Evolutionary conservation across 1,140 invertebrate species (phyloP).

Genomic region (Meloidogyne floridensis): DNA sequence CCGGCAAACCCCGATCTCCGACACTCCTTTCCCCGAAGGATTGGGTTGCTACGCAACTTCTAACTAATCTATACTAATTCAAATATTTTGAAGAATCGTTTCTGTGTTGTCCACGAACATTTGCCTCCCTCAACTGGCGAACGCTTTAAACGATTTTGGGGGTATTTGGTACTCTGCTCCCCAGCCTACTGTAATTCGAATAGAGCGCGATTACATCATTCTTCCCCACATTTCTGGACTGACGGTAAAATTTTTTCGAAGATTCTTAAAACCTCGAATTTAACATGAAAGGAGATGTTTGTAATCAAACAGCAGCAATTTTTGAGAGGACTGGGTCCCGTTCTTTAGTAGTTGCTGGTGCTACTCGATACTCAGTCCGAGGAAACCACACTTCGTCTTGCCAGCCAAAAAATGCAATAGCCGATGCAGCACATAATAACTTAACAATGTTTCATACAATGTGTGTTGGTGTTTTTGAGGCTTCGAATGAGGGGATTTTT

Average conservation of each 20-base stretch:
- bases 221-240: conserved; percentile 49
- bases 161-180: conserved; percentile 38
- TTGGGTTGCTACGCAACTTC: no score
- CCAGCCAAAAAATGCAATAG: conserved; percentile 35
- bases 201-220: conserved; percentile 38
- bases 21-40: no score
- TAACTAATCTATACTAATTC: background rate
- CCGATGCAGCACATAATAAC: conserved; percentile 52
- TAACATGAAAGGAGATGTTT: conserved; percentile 34
- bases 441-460: conserved; percentile 50
- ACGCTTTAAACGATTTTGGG: conserved; percentile 47
- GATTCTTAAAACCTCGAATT: background rate
- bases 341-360: conserved; percentile 45
- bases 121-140: conserved; percentile 6
- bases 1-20: no score
- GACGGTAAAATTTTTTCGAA: conserved; percentile 30
- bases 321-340: conserved; percentile 46
- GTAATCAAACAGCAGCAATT: conserved; percentile 44
- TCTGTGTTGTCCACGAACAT: conserved; percentile 46
- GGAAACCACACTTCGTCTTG: conserved; percentile 39
- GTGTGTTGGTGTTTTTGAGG: conserved; percentile 42
- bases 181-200: background rate
- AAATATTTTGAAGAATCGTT: conserved; percentile 34
- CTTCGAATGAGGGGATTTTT: conserved; percentile 36
- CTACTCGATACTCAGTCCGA: conserved; percentile 44